These are phyloP conservation scores for Rana temporaria DNA, from an alignment of 2,113 vertebrate genomes.

Conservation along the genomic window DNA sequence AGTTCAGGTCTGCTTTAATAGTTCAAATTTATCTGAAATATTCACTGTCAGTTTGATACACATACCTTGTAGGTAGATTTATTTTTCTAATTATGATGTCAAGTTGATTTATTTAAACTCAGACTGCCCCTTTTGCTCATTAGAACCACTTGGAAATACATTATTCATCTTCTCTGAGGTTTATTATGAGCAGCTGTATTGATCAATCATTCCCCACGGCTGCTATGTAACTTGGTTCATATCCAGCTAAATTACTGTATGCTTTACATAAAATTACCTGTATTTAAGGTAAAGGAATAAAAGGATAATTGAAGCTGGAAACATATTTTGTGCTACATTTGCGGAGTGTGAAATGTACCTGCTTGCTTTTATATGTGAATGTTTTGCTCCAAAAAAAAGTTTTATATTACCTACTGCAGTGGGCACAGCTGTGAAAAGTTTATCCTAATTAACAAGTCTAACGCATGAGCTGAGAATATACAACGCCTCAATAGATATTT, in stretches of 20 bases:
- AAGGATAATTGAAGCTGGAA: not conserved
- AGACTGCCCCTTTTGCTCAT: not conserved
- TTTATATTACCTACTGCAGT: not conserved
- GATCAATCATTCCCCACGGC: not conserved
- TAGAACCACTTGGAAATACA: not conserved
- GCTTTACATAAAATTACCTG: not conserved
- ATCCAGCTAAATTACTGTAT: not conserved
- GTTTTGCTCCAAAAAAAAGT: too few species aligned
- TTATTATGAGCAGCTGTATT: not conserved
- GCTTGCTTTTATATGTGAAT: not conserved
- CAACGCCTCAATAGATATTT: not conserved
- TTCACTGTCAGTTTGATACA: not conserved
- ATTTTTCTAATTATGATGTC: not conserved
- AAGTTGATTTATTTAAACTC: conserved; percentile 17
- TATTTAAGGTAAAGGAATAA: not conserved
- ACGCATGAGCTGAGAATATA: not conserved
- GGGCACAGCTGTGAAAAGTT: not conserved
- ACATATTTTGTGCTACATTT: not conserved
- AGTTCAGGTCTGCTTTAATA: too few species aligned
- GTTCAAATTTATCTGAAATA: too few species aligned
- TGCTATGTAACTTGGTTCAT: not conserved
- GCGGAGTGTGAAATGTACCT: not conserved
- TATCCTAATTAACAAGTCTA: not conserved
- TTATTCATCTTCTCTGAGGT: not conserved
- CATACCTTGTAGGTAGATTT: not conserved